A percentile compares a stretch with the other conserved stretches of the same genome.
These are phyloP conservation scores for Scleropages formosus DNA, from an alignment of 2,797 vertebrate species.

Conservation along the genomic window DNA sequence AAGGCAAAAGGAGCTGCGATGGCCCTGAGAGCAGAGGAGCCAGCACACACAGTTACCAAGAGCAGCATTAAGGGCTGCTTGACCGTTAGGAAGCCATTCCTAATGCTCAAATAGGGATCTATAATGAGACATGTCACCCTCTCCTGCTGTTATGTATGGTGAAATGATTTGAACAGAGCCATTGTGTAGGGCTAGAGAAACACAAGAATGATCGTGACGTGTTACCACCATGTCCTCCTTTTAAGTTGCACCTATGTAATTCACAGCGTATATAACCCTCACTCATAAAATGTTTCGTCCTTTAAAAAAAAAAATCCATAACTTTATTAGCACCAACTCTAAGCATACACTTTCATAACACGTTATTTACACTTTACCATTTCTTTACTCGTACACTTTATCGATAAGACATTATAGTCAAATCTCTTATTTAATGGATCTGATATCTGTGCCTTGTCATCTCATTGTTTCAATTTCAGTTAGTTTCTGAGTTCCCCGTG, in stretches of 20 bases:
- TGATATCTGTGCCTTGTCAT: background rate
- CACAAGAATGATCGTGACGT: background rate
- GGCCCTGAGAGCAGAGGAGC: background rate
- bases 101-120: background rate
- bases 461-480: background rate
- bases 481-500: background rate
- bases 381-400: background rate
- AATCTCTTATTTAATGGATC: background rate
- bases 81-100: background rate
- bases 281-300: no score
- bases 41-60: no score
- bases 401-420: background rate
- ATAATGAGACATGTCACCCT: background rate
- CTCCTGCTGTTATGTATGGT: background rate
- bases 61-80: background rate
- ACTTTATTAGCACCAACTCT: background rate
- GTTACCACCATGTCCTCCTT: background rate
- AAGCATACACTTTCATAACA: background rate
- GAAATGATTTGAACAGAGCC: background rate
- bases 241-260: background rate
- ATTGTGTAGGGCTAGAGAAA: background rate
- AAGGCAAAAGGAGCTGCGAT: conserved; percentile 25
- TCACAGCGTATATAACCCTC: background rate
- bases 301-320: background rate
- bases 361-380: background rate